Percentiles rank a stretch among this genome's conserved stretches.
These are phyloP conservation scores for Tillus elongatus DNA, from an alignment of 2,888 invertebrate species.

Conservation along the genomic window DNA sequence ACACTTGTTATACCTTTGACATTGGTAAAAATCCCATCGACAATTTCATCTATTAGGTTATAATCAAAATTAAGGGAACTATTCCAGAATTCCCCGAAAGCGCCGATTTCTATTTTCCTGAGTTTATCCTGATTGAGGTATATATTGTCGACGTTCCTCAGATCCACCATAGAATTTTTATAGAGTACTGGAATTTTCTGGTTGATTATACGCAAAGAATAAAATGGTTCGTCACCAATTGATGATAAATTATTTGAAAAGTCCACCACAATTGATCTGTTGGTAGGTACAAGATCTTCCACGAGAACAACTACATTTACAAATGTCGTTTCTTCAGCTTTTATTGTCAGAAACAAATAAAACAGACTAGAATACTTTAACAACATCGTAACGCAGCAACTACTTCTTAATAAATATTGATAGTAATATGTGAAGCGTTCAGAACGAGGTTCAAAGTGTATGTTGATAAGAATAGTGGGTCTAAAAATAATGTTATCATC, in stretches of 20 bases:
- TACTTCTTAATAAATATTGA: too few relatives aligned
- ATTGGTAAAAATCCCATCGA: neutral
- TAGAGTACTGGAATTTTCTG: neutral
- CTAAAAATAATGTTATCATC: too few relatives aligned
- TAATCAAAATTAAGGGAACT: neutral
- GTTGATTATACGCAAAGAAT: slow-evolving; percentile 1
- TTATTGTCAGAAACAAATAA: neutral
- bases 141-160: neutral
- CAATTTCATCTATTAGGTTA: neutral
- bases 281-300: neutral
- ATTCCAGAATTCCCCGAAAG: neutral
- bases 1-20: neutral
- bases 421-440: too few relatives aligned
- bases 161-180: neutral
- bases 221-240: neutral
- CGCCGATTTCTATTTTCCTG: neutral
- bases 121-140: neutral
- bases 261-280: neutral
- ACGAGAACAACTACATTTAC: neutral
- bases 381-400: too few relatives aligned
- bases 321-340: neutral
- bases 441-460: too few relatives aligned
- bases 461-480: too few relatives aligned
- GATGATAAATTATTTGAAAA: neutral
- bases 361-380: too few relatives aligned